Evolutionary conservation across 2,888 invertebrate genomes (phyloP), one percentile per base, ranked within the genome.

Genomic region (Caenorhabditis sp.): DNA sequence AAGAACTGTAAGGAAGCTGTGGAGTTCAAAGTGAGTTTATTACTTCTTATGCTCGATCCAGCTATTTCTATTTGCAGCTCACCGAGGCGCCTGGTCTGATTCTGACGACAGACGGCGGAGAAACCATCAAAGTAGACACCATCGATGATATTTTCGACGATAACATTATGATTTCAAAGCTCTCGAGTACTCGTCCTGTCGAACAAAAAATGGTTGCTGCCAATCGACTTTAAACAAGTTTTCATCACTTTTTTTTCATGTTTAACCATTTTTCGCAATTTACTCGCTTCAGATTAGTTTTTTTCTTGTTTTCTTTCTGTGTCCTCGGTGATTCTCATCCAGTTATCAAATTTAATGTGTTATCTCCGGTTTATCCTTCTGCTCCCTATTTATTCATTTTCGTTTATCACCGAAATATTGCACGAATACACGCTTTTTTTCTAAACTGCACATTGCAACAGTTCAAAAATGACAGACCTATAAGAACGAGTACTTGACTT

Each of bases 51-150:
- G 12, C 6, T 38, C 12, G 2, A 10, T 38, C 12, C 2, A 38
- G 12, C 2, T 38, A 10, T 38, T 38, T 12, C 12, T 12, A 10
- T 58, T 47, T 82, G 35, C 68, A 82, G 75, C 69, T 83, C 35
- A 83, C 83, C 12, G 83, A 79, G 66, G 79, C 83, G n/a, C 83
- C 83, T 5, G 79, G 83, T 10, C 19, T 83, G 12, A 61, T 82
- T 7, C 31, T 77, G 12, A 68, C 66, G 1, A 51, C 35, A 16
- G 73, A 66, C n/a, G 73, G 77, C 16, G 68, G 76, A 22, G 76
- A 82, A 54, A 59, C 49, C 24, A 44, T 72, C 5, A 82, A 72
- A 64, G 51, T 72, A 5, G 76, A 77, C 1, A 66, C 35, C 35
- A 54, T 77, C 31, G 54, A 77, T 19, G 77, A 77, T 28, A n/a